Evolutionary conservation across 2,113 vertebrate species (phyloP).

Genomic region (Solenodon paradoxus): DNA sequence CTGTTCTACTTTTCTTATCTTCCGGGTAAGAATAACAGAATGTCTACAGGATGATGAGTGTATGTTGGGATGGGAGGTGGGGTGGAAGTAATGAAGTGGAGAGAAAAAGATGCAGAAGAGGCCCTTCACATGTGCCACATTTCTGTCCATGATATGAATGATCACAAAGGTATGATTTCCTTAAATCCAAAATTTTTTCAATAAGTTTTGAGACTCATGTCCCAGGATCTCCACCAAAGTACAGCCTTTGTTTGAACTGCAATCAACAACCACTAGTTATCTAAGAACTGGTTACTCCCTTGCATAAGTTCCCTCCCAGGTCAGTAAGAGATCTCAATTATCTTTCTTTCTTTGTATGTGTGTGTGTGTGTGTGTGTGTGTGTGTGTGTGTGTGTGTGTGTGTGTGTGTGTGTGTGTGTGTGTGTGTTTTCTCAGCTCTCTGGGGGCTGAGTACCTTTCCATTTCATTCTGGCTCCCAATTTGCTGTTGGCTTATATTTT

Average conservation of each 20-base stretch:
- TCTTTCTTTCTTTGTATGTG: not conserved
- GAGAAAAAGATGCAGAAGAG: not conserved
- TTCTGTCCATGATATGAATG: not conserved
- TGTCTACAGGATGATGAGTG: not conserved
- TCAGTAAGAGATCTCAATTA: not conserved
- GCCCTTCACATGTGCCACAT: not conserved
- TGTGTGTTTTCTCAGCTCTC: not conserved
- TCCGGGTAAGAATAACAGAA: not conserved
- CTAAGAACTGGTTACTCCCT: not conserved
- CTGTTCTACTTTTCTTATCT: not conserved
- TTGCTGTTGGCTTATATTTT: not conserved
- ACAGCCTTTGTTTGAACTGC: not conserved
- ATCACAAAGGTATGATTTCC: not conserved
- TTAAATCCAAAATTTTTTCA: not conserved
- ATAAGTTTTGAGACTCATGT: not conserved
- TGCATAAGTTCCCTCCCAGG: not conserved
- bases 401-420: too few species aligned
- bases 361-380: too few species aligned
- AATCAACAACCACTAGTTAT: not conserved
- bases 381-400: too few species aligned
- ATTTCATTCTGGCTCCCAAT: not conserved
- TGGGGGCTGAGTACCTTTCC: not conserved
- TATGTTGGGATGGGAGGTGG: not conserved
- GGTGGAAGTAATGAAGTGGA: accelerated
- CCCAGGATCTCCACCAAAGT: not conserved